These are phyloP conservation scores for Pelodiscus sinensis DNA, from an alignment of 2,113 vertebrate species.

Conservation along the genomic window DNA sequence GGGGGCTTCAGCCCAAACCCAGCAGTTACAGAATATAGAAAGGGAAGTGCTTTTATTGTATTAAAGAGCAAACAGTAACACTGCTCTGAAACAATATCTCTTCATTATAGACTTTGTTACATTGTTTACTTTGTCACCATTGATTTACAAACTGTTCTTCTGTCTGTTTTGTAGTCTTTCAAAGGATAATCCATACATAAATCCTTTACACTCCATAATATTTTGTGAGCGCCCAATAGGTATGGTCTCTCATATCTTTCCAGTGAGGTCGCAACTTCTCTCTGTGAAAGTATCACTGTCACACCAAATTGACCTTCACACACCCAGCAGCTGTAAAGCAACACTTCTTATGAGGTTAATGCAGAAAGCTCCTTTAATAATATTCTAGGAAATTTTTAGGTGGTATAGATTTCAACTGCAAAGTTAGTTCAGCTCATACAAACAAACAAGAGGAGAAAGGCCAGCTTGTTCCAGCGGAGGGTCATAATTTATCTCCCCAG, in stretches of 20 bases:
- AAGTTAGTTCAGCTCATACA: slow-evolving; percentile 67
- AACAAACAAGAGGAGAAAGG: slow-evolving; percentile 72
- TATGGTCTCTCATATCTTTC: neutral
- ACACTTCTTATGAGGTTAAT: neutral
- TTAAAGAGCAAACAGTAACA: neutral
- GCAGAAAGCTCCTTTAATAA: slow-evolving; percentile 31
- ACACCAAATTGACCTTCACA: neutral
- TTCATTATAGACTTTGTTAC: neutral
- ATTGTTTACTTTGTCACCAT: neutral
- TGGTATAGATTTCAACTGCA: slow-evolving; percentile 71
- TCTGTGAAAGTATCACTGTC: neutral
- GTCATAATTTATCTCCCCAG: slow-evolving; percentile 45
- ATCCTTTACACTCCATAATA: neutral
- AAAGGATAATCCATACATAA: neutral
- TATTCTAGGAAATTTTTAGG: slow-evolving; percentile 67
- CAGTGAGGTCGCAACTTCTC: neutral
- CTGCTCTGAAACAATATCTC: neutral
- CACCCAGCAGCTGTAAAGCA: neutral
- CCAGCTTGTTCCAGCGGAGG: slow-evolving; percentile 51
- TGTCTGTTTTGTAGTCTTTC: neutral
- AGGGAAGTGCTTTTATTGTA: neutral
- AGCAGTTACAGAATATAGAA: neutral
- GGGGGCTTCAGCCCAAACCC: neutral
- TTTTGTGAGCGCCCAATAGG: accelerated
- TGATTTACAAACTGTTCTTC: neutral